Percentiles rank a stretch among this genome's conserved stretches.
These are phyloP conservation scores for Myrmecophaga tridactyla DNA, from an alignment of 2,113 vertebrate species.

Conservation along the genomic window DNA sequence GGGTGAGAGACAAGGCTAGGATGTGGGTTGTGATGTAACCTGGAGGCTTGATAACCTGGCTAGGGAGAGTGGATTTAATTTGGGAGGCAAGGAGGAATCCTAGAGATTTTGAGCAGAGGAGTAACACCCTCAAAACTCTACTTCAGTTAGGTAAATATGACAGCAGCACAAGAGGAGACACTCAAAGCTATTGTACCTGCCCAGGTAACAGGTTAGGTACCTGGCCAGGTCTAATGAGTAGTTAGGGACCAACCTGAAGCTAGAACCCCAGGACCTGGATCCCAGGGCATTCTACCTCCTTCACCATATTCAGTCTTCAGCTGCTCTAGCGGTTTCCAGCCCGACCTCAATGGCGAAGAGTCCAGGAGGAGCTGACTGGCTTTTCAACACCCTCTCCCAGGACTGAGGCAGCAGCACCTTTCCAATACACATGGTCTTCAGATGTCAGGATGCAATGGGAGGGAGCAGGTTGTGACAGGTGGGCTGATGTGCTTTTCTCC, in stretches of 20 bases:
- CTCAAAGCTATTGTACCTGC: accelerated
- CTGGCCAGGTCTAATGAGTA: background rate
- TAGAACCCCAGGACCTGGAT: background rate
- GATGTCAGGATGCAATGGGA: background rate
- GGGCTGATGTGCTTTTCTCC: background rate
- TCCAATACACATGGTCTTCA: background rate
- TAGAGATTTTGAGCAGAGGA: background rate
- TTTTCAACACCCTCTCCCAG: background rate
- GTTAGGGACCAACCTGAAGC: background rate
- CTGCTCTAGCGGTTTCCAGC: background rate
- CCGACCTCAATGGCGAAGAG: background rate
- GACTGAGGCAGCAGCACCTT: background rate
- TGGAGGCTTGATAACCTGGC: background rate
- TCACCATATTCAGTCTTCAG: accelerated
- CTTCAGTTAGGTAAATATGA: background rate
- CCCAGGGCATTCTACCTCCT: background rate
- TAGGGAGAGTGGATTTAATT: background rate
- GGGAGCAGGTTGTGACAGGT: background rate
- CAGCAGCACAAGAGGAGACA: background rate
- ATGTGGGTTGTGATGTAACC: background rate
- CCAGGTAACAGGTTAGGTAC: too few species aligned
- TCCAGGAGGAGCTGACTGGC: accelerated
- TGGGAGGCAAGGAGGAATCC: background rate
- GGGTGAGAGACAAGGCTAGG: background rate
- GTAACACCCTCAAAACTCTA: background rate